phyloP scores from a whole-genome alignment of 2,797 vertebrate genomes.

The Coregonus sp. region DNA sequence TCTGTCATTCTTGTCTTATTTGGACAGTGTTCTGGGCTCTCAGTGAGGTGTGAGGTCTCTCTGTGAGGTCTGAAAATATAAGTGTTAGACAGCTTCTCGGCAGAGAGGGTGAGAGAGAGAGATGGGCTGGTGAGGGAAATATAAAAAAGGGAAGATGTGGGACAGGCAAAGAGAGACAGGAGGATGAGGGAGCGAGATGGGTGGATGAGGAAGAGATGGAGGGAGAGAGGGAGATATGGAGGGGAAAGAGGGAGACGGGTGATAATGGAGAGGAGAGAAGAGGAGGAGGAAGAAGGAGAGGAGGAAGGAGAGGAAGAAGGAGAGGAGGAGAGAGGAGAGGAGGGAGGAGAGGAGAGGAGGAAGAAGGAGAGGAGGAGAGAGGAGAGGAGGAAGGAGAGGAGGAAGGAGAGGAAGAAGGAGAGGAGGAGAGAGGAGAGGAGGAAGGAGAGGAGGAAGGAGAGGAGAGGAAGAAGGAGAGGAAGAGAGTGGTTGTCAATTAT shows the following conservation, averaged over 20 bases:
- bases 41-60: not conserved
- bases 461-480: conserved; percentile 50
- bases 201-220: not conserved
- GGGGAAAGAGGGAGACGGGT: not conserved
- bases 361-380: not conserved
- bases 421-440: not conserved
- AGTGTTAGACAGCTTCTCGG: too few relatives aligned
- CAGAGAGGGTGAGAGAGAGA: too few relatives aligned
- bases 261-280: not conserved
- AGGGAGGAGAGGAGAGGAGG: not conserved
- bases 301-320: not conserved
- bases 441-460: conserved; percentile 20
- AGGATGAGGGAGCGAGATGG: not conserved
- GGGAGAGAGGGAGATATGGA: not conserved
- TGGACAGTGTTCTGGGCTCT: not conserved
- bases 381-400: not conserved
- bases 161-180: too few relatives aligned
- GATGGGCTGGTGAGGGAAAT: too few relatives aligned
- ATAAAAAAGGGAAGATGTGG: too few relatives aligned
- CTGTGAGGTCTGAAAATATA: too few relatives aligned
- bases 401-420: too few relatives aligned
- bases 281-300: not conserved
- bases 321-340: conserved; percentile 30
- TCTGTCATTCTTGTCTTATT: not conserved
- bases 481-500: conserved; percentile 26